Evolutionary conservation across 2,113 vertebrate species (phyloP).

Genomic region (Verasper variegatus): DNA sequence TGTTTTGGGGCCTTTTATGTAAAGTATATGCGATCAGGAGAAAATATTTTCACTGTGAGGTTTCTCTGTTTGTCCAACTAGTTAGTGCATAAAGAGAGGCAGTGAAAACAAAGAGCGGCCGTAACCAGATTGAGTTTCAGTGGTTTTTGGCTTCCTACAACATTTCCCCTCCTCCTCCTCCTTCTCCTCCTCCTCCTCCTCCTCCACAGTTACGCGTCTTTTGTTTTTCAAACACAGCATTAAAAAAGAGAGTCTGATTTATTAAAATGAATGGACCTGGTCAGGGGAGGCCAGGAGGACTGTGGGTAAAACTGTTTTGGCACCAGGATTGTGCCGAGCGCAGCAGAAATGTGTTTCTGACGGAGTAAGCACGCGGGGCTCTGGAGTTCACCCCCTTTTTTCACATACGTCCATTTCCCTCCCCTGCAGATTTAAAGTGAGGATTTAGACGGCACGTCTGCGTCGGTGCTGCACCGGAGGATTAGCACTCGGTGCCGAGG

Average conservation of each 20-base stretch:
- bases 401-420: constrained; percentile 31
- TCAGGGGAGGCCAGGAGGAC: constrained; percentile 44
- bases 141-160: constrained; percentile 57
- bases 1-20: neutral
- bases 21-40: neutral
- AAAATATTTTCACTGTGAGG: neutral
- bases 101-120: constrained; percentile 55
- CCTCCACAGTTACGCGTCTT: constrained; percentile 1
- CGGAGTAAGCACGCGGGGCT: neutral
- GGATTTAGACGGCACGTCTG: constrained; percentile 42
- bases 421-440: constrained; percentile 67
- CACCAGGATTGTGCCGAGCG: constrained; percentile 62
- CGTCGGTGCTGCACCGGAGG: constrained; percentile 41
- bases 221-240: constrained; percentile 65
- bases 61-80: constrained; percentile 42
- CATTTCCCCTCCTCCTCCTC: neutral
- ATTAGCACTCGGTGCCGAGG: constrained; percentile 55
- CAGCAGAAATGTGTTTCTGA: constrained; percentile 77
- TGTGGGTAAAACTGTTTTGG: constrained; percentile 55
- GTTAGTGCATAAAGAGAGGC: constrained; percentile 51
- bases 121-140: constrained; percentile 63
- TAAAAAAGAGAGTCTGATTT: constrained; percentile 6
- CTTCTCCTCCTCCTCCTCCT: too few species aligned
- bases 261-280: constrained; percentile 40
- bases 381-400: neutral